A percentile compares a stretch with the other conserved stretches of the same genome.
These are phyloP conservation scores for Actias luna DNA, from an alignment of 2,888 invertebrate genomes.

Conservation along the genomic window DNA sequence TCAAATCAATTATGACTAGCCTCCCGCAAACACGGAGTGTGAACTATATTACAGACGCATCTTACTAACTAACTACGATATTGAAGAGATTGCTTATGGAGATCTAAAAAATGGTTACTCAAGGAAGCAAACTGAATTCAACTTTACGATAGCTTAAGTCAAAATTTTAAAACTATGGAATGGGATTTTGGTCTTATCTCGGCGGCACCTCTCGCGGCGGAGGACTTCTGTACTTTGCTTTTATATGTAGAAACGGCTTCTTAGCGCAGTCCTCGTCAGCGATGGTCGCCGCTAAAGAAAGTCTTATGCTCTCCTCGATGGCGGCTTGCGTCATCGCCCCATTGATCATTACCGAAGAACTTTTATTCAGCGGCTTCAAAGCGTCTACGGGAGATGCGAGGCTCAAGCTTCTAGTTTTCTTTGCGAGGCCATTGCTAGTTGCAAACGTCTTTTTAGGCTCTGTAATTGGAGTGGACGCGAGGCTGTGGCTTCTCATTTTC, in stretches of 20 bases:
- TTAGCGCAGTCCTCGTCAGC: slow-evolving; percentile 63
- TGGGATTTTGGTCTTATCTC: slow-evolving; percentile 60
- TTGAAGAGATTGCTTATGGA: slow-evolving; percentile 62
- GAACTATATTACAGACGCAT: slow-evolving; percentile 44
- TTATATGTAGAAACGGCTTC: slow-evolving; percentile 85
- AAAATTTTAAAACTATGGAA: slow-evolving; percentile 63
- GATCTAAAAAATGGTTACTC: slow-evolving; percentile 60
- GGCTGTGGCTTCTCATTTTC: slow-evolving; percentile 65
- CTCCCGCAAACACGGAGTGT: slow-evolving; percentile 51
- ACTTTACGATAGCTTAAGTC: slow-evolving; percentile 30
- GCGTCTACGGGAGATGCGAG: slow-evolving; percentile 54
- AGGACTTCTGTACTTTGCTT: slow-evolving; percentile 87
- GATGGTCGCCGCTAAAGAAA: slow-evolving; percentile 57
- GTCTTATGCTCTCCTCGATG: neutral
- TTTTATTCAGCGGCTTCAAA: slow-evolving; percentile 50
- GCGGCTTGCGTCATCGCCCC: slow-evolving; percentile 60
- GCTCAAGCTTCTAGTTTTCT: slow-evolving; percentile 73
- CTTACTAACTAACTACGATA: slow-evolving; percentile 33
- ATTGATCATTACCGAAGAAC: slow-evolving; percentile 45
- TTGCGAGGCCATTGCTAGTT: slow-evolving; percentile 46
- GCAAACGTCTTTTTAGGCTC: slow-evolving; percentile 52
- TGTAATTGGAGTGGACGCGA: slow-evolving; percentile 61
- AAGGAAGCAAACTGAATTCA: slow-evolving; percentile 30
- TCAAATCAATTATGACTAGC: slow-evolving; percentile 61
- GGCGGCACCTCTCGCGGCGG: slow-evolving; percentile 84